Conservation (phyloP, 2,797 vertebrate species). For the Eurystomus glaucurus region DNA sequence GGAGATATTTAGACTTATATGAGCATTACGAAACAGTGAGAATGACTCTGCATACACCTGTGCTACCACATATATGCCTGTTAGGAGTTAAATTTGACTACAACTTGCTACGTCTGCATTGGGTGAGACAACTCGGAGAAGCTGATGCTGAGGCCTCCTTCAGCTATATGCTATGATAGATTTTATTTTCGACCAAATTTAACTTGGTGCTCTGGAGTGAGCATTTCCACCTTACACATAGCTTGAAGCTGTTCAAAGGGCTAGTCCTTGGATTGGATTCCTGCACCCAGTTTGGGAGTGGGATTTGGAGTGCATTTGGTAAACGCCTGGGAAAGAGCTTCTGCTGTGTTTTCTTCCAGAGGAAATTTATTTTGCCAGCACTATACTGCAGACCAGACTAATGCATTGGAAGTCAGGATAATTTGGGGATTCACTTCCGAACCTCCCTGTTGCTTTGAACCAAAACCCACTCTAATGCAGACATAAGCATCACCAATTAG, state of each 20-base stretch:
- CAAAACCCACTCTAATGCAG: fast-evolving
- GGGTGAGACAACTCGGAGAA: neutral
- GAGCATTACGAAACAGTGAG: neutral
- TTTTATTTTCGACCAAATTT: neutral
- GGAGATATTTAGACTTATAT: neutral
- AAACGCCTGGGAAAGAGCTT: neutral
- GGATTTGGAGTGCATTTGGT: neutral
- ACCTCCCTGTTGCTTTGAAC: neutral
- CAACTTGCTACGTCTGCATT: neutral
- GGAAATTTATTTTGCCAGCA: neutral
- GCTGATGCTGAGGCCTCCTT: neutral
- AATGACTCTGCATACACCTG: neutral
- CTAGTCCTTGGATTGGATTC: neutral
- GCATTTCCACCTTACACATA: fast-evolving
- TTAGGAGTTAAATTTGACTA: neutral
- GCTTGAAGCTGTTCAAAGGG: neutral
- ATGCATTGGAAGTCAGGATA: neutral
- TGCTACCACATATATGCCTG: neutral
- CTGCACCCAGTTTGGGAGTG: fast-evolving
- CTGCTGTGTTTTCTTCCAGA: neutral
- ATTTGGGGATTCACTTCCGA: neutral
- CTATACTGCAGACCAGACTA: neutral
- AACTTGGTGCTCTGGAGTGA: neutral
- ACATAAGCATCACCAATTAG: fast-evolving
- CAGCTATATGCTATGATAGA: fast-evolving